phyloP scores from a whole-genome alignment of 2,797 vertebrate genomes.

The Tokudaia muenninki region DNA sequence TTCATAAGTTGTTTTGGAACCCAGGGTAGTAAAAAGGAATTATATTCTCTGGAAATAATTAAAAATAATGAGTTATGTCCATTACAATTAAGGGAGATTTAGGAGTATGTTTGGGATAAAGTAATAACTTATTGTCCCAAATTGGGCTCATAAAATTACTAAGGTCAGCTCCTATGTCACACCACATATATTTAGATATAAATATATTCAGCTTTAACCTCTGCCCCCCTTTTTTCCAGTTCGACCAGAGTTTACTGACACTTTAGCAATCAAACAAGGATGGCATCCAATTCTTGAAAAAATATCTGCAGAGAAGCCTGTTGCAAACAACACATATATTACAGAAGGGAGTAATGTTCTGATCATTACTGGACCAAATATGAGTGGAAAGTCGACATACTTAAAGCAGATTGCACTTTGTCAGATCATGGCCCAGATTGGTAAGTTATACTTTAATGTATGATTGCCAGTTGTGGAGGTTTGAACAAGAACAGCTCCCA shows the following conservation, averaged over 20 bases:
- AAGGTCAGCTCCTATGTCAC: not conserved
- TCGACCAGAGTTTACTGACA: conserved; percentile 98
- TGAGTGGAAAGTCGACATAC: conserved; percentile 99
- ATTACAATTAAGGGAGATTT: not conserved
- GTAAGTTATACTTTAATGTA: conserved; percentile 86
- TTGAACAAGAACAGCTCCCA: not conserved
- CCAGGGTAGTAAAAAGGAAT: not conserved
- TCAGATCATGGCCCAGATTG: conserved; percentile 99
- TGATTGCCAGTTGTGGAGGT: not conserved
- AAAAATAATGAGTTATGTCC: not conserved
- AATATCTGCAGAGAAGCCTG: conserved; percentile 93
- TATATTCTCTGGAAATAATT: conserved; percentile 35
- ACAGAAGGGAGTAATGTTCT: conserved; percentile 96
- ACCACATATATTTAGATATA: not conserved
- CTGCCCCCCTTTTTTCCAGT: conserved; percentile 87
- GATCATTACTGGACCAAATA: conserved; percentile 98
- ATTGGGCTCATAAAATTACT: conserved; percentile 38
- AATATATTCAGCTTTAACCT: conserved; percentile 10
- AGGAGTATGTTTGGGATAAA: not conserved
- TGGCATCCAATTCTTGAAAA: conserved; percentile 97
- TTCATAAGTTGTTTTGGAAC: conserved; percentile 36
- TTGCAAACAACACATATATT: conserved; percentile 95
- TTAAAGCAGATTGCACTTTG: conserved; percentile 97
- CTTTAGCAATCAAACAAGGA: conserved; percentile 96
- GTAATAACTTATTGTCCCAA: conserved; percentile 26